Evolutionary conservation across 2,888 invertebrate genomes (phyloP), one percentile per base, ranked within the genome.

Genomic region (Callosobruchus maculatus): DNA sequence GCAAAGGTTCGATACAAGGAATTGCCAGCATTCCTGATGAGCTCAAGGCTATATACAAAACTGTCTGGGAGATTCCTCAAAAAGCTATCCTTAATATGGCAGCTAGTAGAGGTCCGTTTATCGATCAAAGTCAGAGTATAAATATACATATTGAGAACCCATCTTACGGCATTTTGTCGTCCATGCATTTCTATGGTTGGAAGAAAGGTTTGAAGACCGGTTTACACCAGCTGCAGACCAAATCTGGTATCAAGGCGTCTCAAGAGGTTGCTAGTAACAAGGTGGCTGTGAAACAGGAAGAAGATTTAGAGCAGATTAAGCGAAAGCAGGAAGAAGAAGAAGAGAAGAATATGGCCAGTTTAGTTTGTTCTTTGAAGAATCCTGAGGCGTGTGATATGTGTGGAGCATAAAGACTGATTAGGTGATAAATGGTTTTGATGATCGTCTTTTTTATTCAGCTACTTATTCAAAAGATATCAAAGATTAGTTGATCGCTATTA

Each of bases 101-200:
- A 18, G 98, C 97, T 0, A 99, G 98, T 86, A 91, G 99, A 79
- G 99, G 97, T 2, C 97, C 99, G 0, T 99, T 95, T 85, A 98
- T 99, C 82, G 99, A 99, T 88, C 99, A 99, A 88, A 97, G 97
- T 78, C 99, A 99, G 86, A 98, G 98, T 0, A 92, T 99, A 81
- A 99, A 99, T 87, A 93, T 99, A 78, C 98, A 99, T 87, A 96
- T 99, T 75, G 98, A 97, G 3, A 94, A 96, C 84, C 97, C 99
- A 4, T 95, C 94, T 84, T 96, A 96, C 84, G 97, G 95, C 4
- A 96, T 97, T 85, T 89, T 99, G 73, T 96, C 97, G 3, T 98
- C 98, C 1, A 99, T 99, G 92, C 99, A 99, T 88, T 99, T 99
- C 87, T 96, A 96, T 86, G 96, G 95, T 0, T 99, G 99, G 99